Percentiles rank a stretch among this genome's conserved stretches.
Conservation (phyloP, 2,113 vertebrate species). For the Martes martes region DNA sequence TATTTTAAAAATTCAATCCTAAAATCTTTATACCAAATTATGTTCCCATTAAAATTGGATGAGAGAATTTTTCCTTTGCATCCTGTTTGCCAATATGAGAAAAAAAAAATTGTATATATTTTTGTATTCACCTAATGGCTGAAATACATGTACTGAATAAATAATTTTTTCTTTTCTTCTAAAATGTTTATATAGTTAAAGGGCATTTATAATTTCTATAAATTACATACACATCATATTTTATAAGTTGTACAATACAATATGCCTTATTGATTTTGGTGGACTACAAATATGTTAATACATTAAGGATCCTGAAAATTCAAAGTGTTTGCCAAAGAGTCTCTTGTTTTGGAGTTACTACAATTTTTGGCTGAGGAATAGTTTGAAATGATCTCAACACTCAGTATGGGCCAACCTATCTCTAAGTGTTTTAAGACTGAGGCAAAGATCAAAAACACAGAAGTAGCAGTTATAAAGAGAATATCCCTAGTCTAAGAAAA, state of each 20-base stretch:
- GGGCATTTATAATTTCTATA: background rate
- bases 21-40: background rate
- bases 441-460: background rate
- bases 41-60: background rate
- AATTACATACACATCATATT: background rate
- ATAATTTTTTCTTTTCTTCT: background rate
- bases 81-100: background rate
- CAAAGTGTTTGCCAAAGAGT: background rate
- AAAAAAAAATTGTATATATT: background rate
- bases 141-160: background rate
- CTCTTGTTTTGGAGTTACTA: background rate
- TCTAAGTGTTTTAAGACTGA: background rate
- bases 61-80: background rate
- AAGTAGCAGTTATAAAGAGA: background rate
- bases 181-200: background rate
- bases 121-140: background rate
- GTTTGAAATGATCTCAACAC: background rate
- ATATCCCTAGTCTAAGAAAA: background rate
- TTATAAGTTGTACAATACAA: background rate
- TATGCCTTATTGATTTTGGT: background rate
- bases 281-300: background rate
- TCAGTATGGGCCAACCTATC: background rate
- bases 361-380: background rate
- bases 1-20: background rate
- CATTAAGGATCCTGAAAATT: background rate